These are phyloP conservation scores for Calosoma granatense DNA, from an alignment of 1,140 invertebrate genomes.

Conservation along the genomic window DNA sequence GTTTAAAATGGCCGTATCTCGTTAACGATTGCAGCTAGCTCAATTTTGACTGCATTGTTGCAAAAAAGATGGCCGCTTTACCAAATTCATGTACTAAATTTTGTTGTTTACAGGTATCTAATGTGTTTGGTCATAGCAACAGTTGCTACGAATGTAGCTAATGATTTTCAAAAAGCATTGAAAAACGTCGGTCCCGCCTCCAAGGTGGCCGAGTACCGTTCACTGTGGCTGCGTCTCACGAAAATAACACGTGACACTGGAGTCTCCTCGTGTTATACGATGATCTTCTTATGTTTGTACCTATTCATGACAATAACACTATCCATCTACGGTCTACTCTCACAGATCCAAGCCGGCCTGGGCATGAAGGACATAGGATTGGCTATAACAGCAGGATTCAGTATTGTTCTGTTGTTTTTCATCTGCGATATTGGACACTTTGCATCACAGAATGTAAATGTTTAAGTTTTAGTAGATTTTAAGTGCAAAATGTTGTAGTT, in stretches of 20 bases:
- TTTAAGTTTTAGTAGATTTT: background rate
- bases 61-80: too few relatives aligned
- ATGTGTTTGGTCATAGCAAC: conserved; percentile 48
- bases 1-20: too few relatives aligned
- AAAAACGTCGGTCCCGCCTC: conserved; percentile 50
- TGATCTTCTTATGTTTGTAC: conserved; percentile 52
- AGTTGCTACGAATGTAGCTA: conserved; percentile 47
- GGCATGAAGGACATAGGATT: conserved; percentile 54
- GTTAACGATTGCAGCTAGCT: too few relatives aligned
- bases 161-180: conserved; percentile 51
- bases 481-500: too few relatives aligned
- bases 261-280: conserved; percentile 47
- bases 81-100: background rate
- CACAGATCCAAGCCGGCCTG: conserved; percentile 54
- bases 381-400: conserved; percentile 49
- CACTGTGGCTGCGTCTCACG: conserved; percentile 51
- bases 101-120: conserved; percentile 40
- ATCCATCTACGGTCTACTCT: conserved; percentile 55
- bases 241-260: conserved; percentile 50
- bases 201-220: conserved; percentile 51
- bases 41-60: too few relatives aligned
- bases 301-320: conserved; percentile 56
- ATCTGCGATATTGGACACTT: conserved; percentile 58
- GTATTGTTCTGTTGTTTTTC: conserved; percentile 48
- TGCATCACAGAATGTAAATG: conserved; percentile 44